Evolutionary conservation across 2,797 vertebrate species (phyloP).

Genomic region (Karalla daura): DNA sequence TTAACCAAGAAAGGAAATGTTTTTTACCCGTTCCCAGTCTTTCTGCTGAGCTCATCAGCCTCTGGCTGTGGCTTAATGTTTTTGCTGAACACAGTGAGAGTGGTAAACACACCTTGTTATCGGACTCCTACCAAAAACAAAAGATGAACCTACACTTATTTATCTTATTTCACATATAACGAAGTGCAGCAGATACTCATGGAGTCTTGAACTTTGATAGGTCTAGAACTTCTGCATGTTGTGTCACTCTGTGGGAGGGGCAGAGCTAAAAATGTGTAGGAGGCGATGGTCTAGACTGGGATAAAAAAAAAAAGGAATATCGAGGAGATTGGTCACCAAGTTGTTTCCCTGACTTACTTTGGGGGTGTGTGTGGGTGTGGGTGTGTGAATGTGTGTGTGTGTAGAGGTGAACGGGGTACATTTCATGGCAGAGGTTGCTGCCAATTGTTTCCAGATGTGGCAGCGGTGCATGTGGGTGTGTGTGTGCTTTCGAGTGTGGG

Average conservation of each 20-base stretch:
- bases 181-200: too few species aligned
- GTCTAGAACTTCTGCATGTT: background rate
- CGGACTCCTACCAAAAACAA: background rate
- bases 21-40: background rate
- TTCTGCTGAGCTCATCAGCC: background rate
- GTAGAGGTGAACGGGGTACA: constrained; percentile 56
- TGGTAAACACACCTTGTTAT: background rate
- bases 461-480: constrained; percentile 33
- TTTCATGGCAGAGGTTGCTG: constrained; percentile 54
- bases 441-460: constrained; percentile 78
- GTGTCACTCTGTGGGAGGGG: background rate
- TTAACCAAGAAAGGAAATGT: too few species aligned
- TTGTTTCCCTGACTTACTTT: background rate
- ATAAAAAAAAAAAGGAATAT: constrained; percentile 36
- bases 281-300: constrained; percentile 9
- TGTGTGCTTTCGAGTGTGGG: constrained; percentile 43
- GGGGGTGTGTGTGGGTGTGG: constrained; percentile 14
- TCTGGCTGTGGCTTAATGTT: background rate
- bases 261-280: background rate
- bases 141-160: too few species aligned
- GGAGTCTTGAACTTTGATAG: too few species aligned
- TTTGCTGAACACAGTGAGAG: background rate
- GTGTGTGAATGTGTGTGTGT: constrained; percentile 16
- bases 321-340: constrained; percentile 28
- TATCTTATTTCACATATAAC: too few species aligned